Evolutionary conservation across 1,140 invertebrate species (phyloP).

Genomic region (Tribolium castaneum): DNA sequence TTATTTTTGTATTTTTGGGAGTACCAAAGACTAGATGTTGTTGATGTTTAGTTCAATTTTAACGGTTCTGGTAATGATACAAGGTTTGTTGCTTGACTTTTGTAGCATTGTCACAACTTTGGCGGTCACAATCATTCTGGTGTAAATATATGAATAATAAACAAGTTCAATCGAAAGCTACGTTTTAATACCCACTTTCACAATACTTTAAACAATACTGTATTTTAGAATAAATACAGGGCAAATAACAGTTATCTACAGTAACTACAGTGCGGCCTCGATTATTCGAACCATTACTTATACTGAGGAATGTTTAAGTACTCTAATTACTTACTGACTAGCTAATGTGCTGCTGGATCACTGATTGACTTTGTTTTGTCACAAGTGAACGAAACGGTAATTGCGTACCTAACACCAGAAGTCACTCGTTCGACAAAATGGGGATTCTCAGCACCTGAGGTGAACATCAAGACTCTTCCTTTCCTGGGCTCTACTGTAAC

Average conservation of each 20-base stretch:
- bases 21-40: slow-evolving; percentile 44
- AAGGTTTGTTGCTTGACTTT: slow-evolving; percentile 54
- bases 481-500: slow-evolving; percentile 81
- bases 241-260: neutral
- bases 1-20: slow-evolving; percentile 49
- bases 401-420: slow-evolving; percentile 79
- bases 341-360: slow-evolving; percentile 65
- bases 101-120: slow-evolving; percentile 46
- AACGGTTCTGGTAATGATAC: slow-evolving; percentile 45
- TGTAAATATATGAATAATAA: slow-evolving; percentile 11
- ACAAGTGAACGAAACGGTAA: slow-evolving; percentile 90
- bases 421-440: slow-evolving; percentile 86
- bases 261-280: neutral
- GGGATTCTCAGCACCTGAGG: slow-evolving; percentile 86
- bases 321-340: neutral
- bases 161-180: neutral
- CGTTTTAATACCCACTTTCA: neutral
- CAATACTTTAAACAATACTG: neutral
- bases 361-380: slow-evolving; percentile 72
- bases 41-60: slow-evolving; percentile 20
- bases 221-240: neutral
- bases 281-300: neutral
- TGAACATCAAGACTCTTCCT: slow-evolving; percentile 85
- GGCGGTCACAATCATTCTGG: neutral
- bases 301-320: neutral